A percentile compares a stretch with the other conserved stretches of the same genome.
These are phyloP conservation scores for Pherbina coryleti DNA, from an alignment of 2,888 invertebrate genomes.

Conservation along the genomic window DNA sequence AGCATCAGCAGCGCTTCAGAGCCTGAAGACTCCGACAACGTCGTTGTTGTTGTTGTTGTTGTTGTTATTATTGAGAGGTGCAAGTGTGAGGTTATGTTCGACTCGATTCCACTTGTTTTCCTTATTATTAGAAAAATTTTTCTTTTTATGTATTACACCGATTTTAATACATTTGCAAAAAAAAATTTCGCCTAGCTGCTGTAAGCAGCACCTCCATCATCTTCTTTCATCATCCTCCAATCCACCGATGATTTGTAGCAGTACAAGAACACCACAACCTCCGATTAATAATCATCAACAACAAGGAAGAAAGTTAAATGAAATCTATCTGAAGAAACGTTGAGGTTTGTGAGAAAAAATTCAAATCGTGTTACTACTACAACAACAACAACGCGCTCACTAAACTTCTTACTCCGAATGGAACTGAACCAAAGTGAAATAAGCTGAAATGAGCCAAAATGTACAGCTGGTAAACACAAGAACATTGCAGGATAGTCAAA, in stretches of 20 bases:
- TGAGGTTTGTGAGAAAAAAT: no score
- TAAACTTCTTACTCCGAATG: background rate
- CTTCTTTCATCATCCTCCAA: background rate
- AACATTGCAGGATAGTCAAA: background rate
- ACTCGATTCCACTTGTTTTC: slow-evolving; percentile 16
- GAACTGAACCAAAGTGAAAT: slow-evolving; percentile 4
- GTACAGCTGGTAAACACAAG: background rate
- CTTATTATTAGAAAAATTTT: background rate
- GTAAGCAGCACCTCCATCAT: background rate
- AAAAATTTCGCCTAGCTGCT: background rate
- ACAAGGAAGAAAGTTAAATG: no score
- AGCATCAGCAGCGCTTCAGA: background rate
- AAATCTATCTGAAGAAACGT: no score
- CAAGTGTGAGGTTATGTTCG: slow-evolving; percentile 25
- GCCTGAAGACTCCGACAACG: background rate
- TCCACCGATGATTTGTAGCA: no score
- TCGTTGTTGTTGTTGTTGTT: background rate
- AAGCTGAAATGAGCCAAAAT: background rate
- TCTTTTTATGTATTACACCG: background rate
- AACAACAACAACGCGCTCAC: slow-evolving; percentile 18
- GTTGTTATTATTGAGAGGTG: background rate
- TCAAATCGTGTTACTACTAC: background rate
- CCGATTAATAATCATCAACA: background rate
- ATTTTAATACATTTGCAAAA: background rate
- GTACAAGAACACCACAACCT: no score